Evolutionary conservation across 1,140 invertebrate genomes (phyloP).

Genomic region (Polyergus mexicanus): DNA sequence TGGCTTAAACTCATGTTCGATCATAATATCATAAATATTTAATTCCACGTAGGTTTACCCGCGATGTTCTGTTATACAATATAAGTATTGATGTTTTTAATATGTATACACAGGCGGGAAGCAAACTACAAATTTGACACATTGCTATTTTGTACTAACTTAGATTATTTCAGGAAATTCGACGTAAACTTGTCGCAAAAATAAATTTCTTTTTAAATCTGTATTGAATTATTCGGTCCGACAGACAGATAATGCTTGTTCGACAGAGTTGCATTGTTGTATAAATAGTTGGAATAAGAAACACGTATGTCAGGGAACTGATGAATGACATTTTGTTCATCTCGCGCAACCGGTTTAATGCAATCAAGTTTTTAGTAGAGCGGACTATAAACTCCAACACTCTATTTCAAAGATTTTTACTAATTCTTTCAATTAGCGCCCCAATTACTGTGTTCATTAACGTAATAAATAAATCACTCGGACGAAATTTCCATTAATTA

Average conservation of each 20-base stretch:
- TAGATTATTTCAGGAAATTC: background rate
- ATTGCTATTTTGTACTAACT: too few species aligned
- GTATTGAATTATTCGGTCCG: background rate
- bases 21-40: background rate
- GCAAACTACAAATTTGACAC: background rate
- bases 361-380: slow-evolving; percentile 15
- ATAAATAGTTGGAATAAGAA: background rate
- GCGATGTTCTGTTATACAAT: too few species aligned
- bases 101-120: background rate
- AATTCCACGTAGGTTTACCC: too few species aligned
- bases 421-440: background rate
- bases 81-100: too few species aligned
- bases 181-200: background rate
- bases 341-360: slow-evolving; percentile 50
- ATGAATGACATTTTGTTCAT: slow-evolving; percentile 48
- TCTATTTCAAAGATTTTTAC: background rate
- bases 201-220: background rate
- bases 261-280: background rate
- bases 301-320: slow-evolving; percentile 37
- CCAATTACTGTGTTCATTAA: background rate
- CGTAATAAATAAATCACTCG: background rate
- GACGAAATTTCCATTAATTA: background rate
- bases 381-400: background rate
- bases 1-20: background rate
- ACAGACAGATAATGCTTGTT: background rate